These are phyloP conservation scores for Listrodromus nycthemerus DNA, from an alignment of 2,888 invertebrate species.

Conservation along the genomic window DNA sequence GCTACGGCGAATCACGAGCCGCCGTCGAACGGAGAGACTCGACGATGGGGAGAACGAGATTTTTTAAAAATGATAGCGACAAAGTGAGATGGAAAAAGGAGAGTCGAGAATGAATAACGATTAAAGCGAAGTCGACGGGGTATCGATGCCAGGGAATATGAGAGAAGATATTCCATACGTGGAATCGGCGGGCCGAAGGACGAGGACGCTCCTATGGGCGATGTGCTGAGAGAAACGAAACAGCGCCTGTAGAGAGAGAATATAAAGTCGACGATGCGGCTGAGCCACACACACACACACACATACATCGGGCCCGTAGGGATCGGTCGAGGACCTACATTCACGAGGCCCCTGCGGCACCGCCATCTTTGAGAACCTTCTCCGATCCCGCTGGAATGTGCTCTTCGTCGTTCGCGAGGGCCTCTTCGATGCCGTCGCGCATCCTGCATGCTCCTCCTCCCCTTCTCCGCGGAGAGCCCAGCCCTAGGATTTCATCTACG, in stretches of 20 bases:
- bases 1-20: conserved; percentile 51
- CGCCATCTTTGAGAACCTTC: conserved; percentile 81
- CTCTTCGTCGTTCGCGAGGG: conserved; percentile 74
- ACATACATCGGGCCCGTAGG: conserved; percentile 65
- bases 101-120: conserved; percentile 21
- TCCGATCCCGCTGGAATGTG: conserved; percentile 81
- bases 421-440: conserved; percentile 72
- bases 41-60: conserved; percentile 39
- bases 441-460: conserved; percentile 49
- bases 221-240: conserved; percentile 8
- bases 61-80: conserved; percentile 49
- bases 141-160: conserved; percentile 32
- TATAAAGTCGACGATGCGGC: conserved; percentile 36
- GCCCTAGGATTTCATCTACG: conserved; percentile 41
- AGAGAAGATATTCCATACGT: conserved; percentile 31
- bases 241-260: neutral
- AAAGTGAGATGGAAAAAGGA: conserved; percentile 42
- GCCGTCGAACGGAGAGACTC: conserved; percentile 40
- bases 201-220: neutral
- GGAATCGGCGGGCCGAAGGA: conserved; percentile 15
- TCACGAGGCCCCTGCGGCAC: conserved; percentile 78
- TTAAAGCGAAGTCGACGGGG: conserved; percentile 6
- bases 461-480: conserved; percentile 35
- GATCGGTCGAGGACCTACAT: conserved; percentile 84
- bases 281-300: conserved; percentile 20